These are phyloP conservation scores for Ambastaia sidthimunki DNA, from an alignment of 2,797 vertebrate species.

Conservation along the genomic window DNA sequence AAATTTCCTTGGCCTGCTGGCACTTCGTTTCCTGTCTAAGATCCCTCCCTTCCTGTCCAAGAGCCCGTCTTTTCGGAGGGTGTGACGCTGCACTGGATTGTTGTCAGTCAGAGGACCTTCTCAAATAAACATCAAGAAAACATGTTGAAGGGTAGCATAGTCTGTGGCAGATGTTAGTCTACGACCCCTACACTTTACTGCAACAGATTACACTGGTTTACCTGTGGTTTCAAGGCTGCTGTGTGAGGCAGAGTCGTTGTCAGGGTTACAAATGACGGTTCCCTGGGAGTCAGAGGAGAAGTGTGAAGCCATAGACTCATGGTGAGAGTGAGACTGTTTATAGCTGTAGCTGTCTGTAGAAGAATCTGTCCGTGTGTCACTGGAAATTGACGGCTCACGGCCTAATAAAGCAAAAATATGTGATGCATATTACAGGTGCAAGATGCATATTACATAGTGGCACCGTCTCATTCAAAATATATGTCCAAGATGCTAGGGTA, in stretches of 20 bases:
- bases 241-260: constrained; percentile 84
- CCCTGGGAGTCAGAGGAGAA: constrained; percentile 96
- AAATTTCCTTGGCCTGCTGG: constrained; percentile 78
- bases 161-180: neutral
- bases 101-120: constrained; percentile 87
- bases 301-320: constrained; percentile 91
- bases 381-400: constrained; percentile 94
- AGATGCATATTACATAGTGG: neutral
- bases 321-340: constrained; percentile 81
- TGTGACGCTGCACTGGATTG: constrained; percentile 83
- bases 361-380: constrained; percentile 95
- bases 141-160: neutral
- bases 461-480: neutral
- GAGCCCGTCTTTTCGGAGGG: constrained; percentile 80
- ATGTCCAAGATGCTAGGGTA: neutral
- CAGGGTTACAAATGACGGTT: constrained; percentile 87
- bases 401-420: constrained; percentile 70
- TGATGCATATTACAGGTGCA: neutral
- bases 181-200: neutral
- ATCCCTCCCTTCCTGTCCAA: constrained; percentile 83
- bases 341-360: constrained; percentile 92
- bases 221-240: constrained; percentile 89
- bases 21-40: constrained; percentile 87
- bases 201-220: constrained; percentile 56
- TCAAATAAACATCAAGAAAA: constrained; percentile 14